Base-by-base conservation (phyloP, 1,140 invertebrate species). In the Tetranychus cinnabarinus region DNA sequence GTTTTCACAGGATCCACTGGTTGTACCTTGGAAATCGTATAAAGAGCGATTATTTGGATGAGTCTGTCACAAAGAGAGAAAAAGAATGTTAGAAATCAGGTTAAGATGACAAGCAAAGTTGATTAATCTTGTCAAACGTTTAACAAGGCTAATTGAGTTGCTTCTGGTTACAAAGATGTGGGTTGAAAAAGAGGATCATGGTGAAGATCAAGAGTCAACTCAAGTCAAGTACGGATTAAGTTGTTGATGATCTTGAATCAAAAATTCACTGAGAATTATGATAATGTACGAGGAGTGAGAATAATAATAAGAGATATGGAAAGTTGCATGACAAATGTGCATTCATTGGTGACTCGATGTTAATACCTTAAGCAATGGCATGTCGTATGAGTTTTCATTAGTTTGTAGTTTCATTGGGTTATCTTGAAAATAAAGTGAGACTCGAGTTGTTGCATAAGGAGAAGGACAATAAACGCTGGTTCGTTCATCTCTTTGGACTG, bases 401-500 rank as follows among this genome's bases (percentile, higher is more conserved):
- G 34, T 33, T 31, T 52, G n/a, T 6, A 52, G 50, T 42, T 42
- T 42, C n/a, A 36, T 36, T 56, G 55, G 55, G 45, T 58, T 58
- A 33, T 58, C 57, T 58, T 58, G 57, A 58, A 58, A 58, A 35
- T 45, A 58, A 31, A 45, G 23, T 12, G 57, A 58, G 23, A 58
- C 42, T 45, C 42, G 57, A 1, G 57, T 58, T 23, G 57, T 46
- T 58, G 57, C 57, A 34, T 58, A 58, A 42, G 57, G 57, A 31
- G 57, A 58, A 31, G 37, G 57, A 46, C 57, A 58, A 50, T 65
- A 65, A 12, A 65, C 35, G 36, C 55, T 56, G 37, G 33, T 56
- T 4, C 55, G 55, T 36, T 56, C 55, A 6, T 56, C 55, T n/a
- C 37, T 34, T 36, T 56, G 55, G 3, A 36, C 55, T 13, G 33